Evolutionary conservation across 2,888 invertebrate species (phyloP), one percentile per base, ranked within the genome.

Genomic region (Oeneis ivallda): DNA sequence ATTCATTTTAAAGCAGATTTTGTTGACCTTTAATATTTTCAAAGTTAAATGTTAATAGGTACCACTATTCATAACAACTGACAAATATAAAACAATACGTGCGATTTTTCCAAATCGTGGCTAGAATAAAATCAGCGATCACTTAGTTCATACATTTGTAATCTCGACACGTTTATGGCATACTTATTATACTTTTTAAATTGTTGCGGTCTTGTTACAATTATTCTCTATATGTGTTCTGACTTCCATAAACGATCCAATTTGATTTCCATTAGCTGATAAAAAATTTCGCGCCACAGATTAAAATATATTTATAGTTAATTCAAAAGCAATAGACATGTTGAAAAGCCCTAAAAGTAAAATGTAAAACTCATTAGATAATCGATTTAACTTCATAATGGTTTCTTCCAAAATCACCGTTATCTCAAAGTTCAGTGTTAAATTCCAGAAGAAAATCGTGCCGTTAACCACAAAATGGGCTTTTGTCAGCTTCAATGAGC

Each of bases 81-180:
- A 71, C 71, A 69, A 68, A 73, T 74, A 78, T 77, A 77, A 77
- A 76, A 76, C 73, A 69, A 72, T 77, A 82, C 84, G 82, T 82
- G 83, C 77, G 73, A 72, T 79, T 79, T 79, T 80, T 75, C 72
- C 74, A 75, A 80, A 80, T 84, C 87, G 85, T 87, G 89, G 86
- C 83, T 74, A 76, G 85, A 79, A 79, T 61, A 52, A 52, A 52
- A 61, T 79, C 73, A 65, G 71, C 71, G 74, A 75, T 75, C 71
- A 71, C 71, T 64, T 69, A 72, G 71, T 78, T 75, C 75, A 75
- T 79, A 77, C 72, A 72, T 73, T 65, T 65, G 63, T 71, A 86
- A 76, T 82, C 81, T 60, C 68, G 70, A 76, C 87, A 86, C 87
- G 87, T 86, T 75, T 77, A 39, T 54, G 19, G 17, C 64, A 72